These are phyloP conservation scores for Frankliniella fusca DNA, from an alignment of 2,888 invertebrate genomes.

Conservation along the genomic window DNA sequence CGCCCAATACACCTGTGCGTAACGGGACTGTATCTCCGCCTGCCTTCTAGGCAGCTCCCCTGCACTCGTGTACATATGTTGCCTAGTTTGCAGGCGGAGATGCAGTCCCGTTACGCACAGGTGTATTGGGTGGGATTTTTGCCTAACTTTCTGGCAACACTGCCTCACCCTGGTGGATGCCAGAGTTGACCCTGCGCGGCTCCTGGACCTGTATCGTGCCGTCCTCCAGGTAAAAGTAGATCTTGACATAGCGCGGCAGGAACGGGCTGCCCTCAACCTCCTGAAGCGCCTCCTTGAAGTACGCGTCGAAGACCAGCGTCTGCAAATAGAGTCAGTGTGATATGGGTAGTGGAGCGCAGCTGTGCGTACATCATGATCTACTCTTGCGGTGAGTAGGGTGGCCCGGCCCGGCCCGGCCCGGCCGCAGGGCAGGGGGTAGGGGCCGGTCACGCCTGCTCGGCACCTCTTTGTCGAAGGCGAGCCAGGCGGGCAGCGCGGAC, in stretches of 20 bases:
- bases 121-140: too few species aligned
- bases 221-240: slow-evolving; percentile 85
- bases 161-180: slow-evolving; percentile 73
- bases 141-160: too few species aligned
- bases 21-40: too few species aligned
- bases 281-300: slow-evolving; percentile 73
- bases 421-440: background rate
- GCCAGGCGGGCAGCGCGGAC: slow-evolving; percentile 75
- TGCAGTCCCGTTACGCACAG: too few species aligned
- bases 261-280: slow-evolving; percentile 65
- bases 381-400: slow-evolving; percentile 15
- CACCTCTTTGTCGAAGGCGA: slow-evolving; percentile 83
- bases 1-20: too few species aligned
- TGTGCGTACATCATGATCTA: too few species aligned
- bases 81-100: too few species aligned
- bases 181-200: slow-evolving; percentile 76
- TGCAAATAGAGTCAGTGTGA: slow-evolving; percentile 44
- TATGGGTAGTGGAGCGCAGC: background rate
- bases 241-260: slow-evolving; percentile 72
- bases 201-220: slow-evolving; percentile 85
- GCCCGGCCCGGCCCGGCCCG: too few species aligned
- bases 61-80: too few species aligned
- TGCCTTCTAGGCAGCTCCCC: too few species aligned
- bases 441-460: background rate
- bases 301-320: slow-evolving; percentile 73